phyloP scores from a whole-genome alignment of 2,113 vertebrate genomes.

The Anoplopoma fimbria region DNA sequence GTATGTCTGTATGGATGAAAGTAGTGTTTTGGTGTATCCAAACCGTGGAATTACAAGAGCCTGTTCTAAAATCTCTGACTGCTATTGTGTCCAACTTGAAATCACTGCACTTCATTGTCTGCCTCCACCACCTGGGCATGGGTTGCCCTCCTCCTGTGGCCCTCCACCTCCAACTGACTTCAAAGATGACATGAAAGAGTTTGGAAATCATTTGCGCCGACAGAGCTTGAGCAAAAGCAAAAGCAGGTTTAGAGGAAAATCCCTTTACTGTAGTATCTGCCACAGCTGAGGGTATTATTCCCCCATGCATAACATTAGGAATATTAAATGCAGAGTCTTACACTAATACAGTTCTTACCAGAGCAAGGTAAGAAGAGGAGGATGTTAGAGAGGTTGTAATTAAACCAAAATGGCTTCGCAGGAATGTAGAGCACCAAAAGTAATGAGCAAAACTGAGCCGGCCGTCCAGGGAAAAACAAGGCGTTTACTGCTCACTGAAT shows the following conservation, averaged over 20 bases:
- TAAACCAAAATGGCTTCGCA: not conserved
- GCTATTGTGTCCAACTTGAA: not conserved
- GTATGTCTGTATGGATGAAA: not conserved
- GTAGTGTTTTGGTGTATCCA: not conserved
- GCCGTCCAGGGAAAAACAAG: not conserved
- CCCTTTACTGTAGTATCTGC: not conserved
- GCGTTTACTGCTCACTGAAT: conserved; percentile 15
- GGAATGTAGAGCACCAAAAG: conserved; percentile 11
- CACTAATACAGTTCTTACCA: not conserved
- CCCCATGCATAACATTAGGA: not conserved
- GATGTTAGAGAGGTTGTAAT: not conserved
- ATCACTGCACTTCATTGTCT: conserved; percentile 2
- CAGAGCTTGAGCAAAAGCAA: not conserved
- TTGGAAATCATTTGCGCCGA: not conserved
- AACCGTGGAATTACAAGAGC: not conserved
- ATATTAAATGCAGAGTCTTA: not conserved
- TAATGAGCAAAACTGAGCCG: not conserved
- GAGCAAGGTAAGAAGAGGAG: not conserved
- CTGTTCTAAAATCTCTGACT: not conserved
- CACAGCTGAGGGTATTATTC: conserved; percentile 6
- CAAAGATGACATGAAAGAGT: conserved; percentile 73
- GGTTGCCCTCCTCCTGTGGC: conserved; percentile 25
- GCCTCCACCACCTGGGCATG: conserved; percentile 21
- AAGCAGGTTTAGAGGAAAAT: conserved; percentile 1
- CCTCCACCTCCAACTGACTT: conserved; percentile 50